Base-by-base conservation (phyloP, 2,888 invertebrate species). In the Synanthedon vespiformis region DNA sequence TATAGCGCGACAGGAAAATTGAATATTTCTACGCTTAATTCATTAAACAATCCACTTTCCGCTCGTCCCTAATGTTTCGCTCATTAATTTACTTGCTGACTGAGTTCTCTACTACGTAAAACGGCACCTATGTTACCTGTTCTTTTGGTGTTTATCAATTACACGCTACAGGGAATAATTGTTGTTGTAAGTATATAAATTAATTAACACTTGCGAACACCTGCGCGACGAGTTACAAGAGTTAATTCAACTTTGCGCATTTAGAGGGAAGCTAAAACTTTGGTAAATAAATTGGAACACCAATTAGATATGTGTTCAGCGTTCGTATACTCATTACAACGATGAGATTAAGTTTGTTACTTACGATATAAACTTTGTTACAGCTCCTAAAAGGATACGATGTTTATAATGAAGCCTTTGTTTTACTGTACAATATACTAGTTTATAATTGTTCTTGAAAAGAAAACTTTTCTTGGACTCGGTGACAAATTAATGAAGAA, bases 141-240 rank as follows among this genome's bases (percentile, higher is more conserved):
- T 62, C 64, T 69, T 70, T 70, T 62, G 67, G 69, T 74, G 70
- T 74, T 76, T 72, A 74, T 74, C 71, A 77, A 75, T 77, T 70
- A 70, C 68, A 60, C 60, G 65, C 66, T 61, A 68, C 66, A 64
- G 61, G 64, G 68, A 69, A 77, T 74, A 73, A 76, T 75, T 69
- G 60, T 55, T 56, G 61, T 58, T 61, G 50, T 50, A 34, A 34
- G 60, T 67, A 66, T 63, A 65, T 75, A 70, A 72, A 80, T 80
- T 77, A 76, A 80, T 78, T 76, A 77, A 74, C 72, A 70, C 68
- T 72, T 65, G 67, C 61, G 64, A 74, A 71, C 77, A 80, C 75
- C 75, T 77, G 76, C 60, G 64, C 64, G 55, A 58, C 58, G 62
- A 62, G 62, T 63, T 61, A 66, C 62, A 64, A 58, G 64, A 56